Conservation (phyloP, 2,888 invertebrate species). For the Polietes domitor region DNA sequence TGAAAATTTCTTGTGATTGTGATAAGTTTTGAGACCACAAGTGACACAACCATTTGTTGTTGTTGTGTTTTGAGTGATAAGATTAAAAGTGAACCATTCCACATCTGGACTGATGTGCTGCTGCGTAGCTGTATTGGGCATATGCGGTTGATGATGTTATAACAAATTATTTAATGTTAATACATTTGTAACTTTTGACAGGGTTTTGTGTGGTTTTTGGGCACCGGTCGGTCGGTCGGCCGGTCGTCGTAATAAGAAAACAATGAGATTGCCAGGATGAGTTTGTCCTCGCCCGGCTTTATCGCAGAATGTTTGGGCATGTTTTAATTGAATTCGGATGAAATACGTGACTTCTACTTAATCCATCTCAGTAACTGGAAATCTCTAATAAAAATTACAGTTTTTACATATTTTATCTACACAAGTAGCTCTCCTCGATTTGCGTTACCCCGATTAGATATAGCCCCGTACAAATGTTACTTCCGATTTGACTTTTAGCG, state of each 20-base stretch:
- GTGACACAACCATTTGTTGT: conserved; percentile 9
- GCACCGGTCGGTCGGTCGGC: neutral
- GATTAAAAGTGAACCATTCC: conserved; percentile 1
- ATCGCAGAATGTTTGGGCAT: neutral
- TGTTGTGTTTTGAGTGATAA: conserved; percentile 19
- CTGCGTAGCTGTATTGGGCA: neutral
- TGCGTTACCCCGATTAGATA: too few species aligned
- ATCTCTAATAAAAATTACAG: too few species aligned
- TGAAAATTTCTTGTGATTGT: neutral
- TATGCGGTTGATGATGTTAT: conserved; percentile 15
- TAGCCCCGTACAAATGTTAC: too few species aligned
- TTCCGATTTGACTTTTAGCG: too few species aligned
- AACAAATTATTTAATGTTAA: conserved; percentile 21
- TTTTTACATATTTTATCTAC: too few species aligned
- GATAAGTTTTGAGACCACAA: conserved; percentile 26
- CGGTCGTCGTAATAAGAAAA: conserved; percentile 5
- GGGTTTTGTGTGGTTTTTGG: neutral
- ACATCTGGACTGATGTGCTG: neutral
- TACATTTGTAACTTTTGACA: conserved; percentile 1
- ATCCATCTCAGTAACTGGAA: too few species aligned
- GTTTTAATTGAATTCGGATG: neutral
- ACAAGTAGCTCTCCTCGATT: too few species aligned
- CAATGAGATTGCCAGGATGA: neutral
- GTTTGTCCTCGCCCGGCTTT: neutral
- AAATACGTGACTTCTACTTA: too few species aligned